A percentile compares a stretch with the other conserved stretches of the same genome.
Conservation (phyloP, 2,797 vertebrate species). For the Syngnathus acus region DNA sequence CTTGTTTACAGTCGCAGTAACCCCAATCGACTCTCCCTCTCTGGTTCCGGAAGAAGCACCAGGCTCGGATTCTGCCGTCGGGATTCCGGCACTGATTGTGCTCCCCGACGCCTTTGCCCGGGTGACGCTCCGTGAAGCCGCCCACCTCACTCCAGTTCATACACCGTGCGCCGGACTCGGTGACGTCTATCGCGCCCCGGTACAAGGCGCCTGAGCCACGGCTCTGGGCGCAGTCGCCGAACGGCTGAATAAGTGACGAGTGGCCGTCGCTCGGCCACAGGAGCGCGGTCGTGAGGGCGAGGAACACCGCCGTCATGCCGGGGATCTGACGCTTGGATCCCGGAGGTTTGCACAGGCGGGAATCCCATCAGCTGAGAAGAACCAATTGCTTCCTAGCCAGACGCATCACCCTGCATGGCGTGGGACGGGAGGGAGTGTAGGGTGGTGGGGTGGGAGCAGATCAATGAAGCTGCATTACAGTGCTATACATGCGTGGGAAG, state of each 20-base stretch:
- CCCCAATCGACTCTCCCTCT: conserved; percentile 76
- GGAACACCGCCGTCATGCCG: conserved; percentile 40
- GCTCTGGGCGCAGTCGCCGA: conserved; percentile 63
- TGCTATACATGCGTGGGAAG: conserved; percentile 18
- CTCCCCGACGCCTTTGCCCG: conserved; percentile 67
- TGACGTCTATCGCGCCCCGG: conserved; percentile 71
- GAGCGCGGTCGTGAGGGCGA: conserved; percentile 33
- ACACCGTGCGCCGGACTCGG: conserved; percentile 73
- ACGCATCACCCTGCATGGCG: conserved; percentile 18
- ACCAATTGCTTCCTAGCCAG: conserved; percentile 8
- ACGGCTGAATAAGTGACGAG: conserved; percentile 55
- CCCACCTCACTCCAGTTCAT: conserved; percentile 73
- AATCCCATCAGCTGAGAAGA: conserved; percentile 23
- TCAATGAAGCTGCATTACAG: not conserved
- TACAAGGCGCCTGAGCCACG: conserved; percentile 65
- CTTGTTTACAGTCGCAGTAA: conserved; percentile 81
- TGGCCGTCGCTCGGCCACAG: conserved; percentile 20
- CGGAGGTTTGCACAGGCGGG: not conserved
- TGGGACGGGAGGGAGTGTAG: conserved; percentile 20
- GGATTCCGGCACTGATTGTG: conserved; percentile 81
- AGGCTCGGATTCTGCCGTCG: conserved; percentile 75
- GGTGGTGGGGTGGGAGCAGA: conserved; percentile 4
- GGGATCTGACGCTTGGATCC: conserved; percentile 2
- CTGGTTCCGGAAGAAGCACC: conserved; percentile 75
- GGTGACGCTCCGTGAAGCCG: conserved; percentile 64